Evolutionary conservation across 1,140 invertebrate species (phyloP).

Genomic region (Lasaia peninsularis): DNA sequence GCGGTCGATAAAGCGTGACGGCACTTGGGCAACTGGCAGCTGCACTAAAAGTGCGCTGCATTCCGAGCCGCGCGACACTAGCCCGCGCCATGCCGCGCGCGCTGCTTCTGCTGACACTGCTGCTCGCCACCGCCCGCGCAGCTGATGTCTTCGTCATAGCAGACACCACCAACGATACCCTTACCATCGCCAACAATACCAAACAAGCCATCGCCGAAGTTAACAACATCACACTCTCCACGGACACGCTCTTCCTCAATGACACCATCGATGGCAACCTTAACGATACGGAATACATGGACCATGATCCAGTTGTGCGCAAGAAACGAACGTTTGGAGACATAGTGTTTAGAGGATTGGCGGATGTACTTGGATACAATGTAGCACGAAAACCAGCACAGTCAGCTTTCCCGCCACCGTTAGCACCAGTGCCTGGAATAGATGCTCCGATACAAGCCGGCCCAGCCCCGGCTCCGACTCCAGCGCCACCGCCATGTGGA

Average conservation of each 20-base stretch:
- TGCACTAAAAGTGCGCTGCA: conserved; percentile 55
- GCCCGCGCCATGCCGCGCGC: conserved; percentile 42
- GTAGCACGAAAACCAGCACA: conserved; percentile 65
- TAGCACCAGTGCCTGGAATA: conserved; percentile 62
- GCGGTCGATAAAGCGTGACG: conserved; percentile 39
- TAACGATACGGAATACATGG: conserved; percentile 22
- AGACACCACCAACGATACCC: conserved; percentile 30
- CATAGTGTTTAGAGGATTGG: conserved; percentile 69
- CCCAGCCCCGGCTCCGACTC: conserved; percentile 32
- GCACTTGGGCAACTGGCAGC: conserved; percentile 45
- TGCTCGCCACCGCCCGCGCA: conserved; percentile 23
- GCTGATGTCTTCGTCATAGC: conserved; percentile 37
- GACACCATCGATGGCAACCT: conserved; percentile 28
- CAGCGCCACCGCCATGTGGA: conserved; percentile 35
- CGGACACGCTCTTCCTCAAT: conserved; percentile 22
- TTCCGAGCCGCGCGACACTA: conserved; percentile 56
- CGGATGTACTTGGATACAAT: conserved; percentile 68
- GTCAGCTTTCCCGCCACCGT: conserved; percentile 56
- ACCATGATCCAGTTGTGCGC: conserved; percentile 56
- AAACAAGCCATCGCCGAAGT: conserved; percentile 32
- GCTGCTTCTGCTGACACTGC: conserved; percentile 38
- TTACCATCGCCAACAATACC: conserved; percentile 25
- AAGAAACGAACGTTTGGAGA: conserved; percentile 74
- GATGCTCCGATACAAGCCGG: conserved; percentile 46
- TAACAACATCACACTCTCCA: conserved; percentile 25